phyloP scores from a whole-genome alignment of 2,888 invertebrate genomes.

The Danaus chrysippus region DNA sequence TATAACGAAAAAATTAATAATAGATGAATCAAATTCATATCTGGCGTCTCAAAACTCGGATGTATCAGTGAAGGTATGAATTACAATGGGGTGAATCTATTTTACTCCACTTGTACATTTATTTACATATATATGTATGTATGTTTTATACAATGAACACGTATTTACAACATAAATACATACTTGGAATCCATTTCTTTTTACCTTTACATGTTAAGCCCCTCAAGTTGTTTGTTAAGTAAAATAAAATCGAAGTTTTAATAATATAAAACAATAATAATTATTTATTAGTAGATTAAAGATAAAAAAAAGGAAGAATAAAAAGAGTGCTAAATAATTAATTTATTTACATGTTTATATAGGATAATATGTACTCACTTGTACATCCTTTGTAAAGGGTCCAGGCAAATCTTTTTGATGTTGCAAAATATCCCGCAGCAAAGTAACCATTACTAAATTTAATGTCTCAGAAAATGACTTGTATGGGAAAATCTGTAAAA shows the following conservation, averaged over 20 bases:
- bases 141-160: conserved; percentile 6
- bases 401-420: conserved; percentile 93
- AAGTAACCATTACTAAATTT: conserved; percentile 94
- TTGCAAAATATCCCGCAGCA: conserved; percentile 93
- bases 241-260: conserved; percentile 17
- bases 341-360: background rate
- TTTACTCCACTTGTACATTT: no score
- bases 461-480: conserved; percentile 96
- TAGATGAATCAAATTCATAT: no score
- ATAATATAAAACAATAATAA: conserved; percentile 12
- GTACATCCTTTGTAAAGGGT: conserved; percentile 95
- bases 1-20: no score
- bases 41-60: no score
- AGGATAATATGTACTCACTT: conserved; percentile 46
- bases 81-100: no score
- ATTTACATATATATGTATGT: background rate
- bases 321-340: background rate
- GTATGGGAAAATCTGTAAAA: conserved; percentile 89
- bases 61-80: no score
- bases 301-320: background rate
- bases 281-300: conserved; percentile 37
- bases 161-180: conserved; percentile 16
- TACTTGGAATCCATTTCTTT: conserved; percentile 20
- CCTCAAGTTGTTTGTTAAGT: conserved; percentile 25
- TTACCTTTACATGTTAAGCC: conserved; percentile 25